A percentile compares a stretch with the other conserved stretches of the same genome.
Evolutionary conservation across 2,888 invertebrate genomes (phyloP).

Genomic region (Carcina quercana): DNA sequence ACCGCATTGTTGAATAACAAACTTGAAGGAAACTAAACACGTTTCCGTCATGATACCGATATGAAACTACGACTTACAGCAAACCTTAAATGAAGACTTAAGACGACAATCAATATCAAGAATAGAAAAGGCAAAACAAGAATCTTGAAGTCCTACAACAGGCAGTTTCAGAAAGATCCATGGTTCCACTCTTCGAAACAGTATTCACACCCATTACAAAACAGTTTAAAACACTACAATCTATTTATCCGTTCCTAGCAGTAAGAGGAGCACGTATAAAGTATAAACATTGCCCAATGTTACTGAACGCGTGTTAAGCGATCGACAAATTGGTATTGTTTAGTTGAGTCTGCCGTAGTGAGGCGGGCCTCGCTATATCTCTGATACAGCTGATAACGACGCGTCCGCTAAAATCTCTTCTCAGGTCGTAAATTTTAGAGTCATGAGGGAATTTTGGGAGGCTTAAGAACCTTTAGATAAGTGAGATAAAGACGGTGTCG

Average conservation of each 20-base stretch:
- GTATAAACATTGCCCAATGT: neutral
- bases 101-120: too few species aligned
- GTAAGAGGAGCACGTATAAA: neutral
- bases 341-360: conserved; percentile 40
- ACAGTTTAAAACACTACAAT: too few species aligned
- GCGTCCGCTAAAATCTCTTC: conserved; percentile 58
- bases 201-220: too few species aligned
- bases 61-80: too few species aligned
- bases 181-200: too few species aligned
- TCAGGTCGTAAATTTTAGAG: conserved; percentile 66
- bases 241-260: conserved; percentile 3
- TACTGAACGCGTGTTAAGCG: neutral
- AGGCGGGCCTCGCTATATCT: conserved; percentile 46
- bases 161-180: too few species aligned
- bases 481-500: conserved; percentile 54
- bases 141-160: too few species aligned
- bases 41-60: too few species aligned
- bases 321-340: conserved; percentile 39
- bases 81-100: too few species aligned
- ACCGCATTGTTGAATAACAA: too few species aligned
- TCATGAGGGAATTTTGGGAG: conserved; percentile 63
- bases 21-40: too few species aligned
- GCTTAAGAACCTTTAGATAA: conserved; percentile 71
- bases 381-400: conserved; percentile 65
- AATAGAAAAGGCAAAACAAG: too few species aligned